Evolutionary conservation across 2,113 vertebrate genomes (phyloP), one percentile per base, ranked within the genome.

Genomic region (Cryptotis parvus): DNA sequence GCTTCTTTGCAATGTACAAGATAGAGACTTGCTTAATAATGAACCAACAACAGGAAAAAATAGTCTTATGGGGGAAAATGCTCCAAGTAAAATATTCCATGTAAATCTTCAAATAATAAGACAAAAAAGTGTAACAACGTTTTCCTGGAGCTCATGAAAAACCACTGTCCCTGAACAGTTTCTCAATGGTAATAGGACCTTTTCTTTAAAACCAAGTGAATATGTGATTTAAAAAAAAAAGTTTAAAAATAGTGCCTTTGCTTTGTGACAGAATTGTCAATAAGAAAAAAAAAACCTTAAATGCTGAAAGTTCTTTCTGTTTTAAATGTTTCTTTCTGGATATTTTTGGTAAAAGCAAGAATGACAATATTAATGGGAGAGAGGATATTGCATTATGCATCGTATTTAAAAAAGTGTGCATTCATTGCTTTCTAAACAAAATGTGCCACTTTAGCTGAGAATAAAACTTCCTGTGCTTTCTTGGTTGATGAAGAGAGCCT

Each of bases 71-170:
- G 55, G 6, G 55, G 84, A 83, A 77, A 69, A 45, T n/a, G n/a
- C n/a, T 93, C 82, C 61, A 73, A 88, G 29, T 73, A 65, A 95
- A 96, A 65, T 83, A 87, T 43, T 89, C 52, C 58, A 35, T 75
- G 66, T 73, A 93, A 91, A 86, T 92, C 75, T 88, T 91, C 68
- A 79, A 83, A 72, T 55, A 94, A 72, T 69, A 95, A 89, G 76
- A 70, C 49, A 78, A 89, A 78, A 89, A 85, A 92, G n/a, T 39
- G 66, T 33, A 80, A 79, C 33, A 73, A 75, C 94, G 39, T 49
- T 92, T 90, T 82, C 66, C 22, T 80, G 63, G 75, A 90, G 65
- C 52, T 86, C 72, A 52, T 83, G 63, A 74, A 78, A 93, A 88
- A 61, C 43, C 33, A 45, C 41, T 43, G 26, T 94, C 52, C 63